phyloP scores from a whole-genome alignment of 2,888 invertebrate genomes.

The Epirrhoe alternata region DNA sequence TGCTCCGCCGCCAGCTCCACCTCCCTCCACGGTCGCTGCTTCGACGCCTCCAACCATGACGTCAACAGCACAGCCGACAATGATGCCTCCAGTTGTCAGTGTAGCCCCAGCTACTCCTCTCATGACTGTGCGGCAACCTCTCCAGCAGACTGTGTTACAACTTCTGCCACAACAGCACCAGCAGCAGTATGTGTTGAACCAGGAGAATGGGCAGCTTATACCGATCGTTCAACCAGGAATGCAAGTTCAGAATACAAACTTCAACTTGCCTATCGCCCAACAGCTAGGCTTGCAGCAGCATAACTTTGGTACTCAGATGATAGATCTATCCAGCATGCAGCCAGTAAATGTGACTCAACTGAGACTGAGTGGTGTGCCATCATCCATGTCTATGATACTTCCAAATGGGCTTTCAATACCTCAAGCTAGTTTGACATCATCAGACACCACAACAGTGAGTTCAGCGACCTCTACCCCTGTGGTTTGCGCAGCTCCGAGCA shows the following conservation, averaged over 20 bases:
- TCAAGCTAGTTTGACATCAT: conserved; percentile 70
- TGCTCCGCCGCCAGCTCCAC: conserved; percentile 66
- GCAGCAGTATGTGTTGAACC: conserved; percentile 79
- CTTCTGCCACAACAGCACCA: conserved; percentile 72
- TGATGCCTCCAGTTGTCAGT: conserved; percentile 74
- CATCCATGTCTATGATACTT: conserved; percentile 80
- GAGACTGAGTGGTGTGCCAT: conserved; percentile 74
- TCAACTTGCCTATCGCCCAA: conserved; percentile 73
- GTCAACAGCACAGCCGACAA: conserved; percentile 63
- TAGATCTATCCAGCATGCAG: conserved; percentile 78
- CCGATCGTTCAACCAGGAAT: conserved; percentile 80
- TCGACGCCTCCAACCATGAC: conserved; percentile 67
- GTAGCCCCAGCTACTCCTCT: conserved; percentile 73
- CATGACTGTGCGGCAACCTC: conserved; percentile 78
- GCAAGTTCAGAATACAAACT: conserved; percentile 76
- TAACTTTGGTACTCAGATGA: conserved; percentile 76
- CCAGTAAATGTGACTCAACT: conserved; percentile 79
- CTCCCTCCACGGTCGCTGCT: conserved; percentile 66
- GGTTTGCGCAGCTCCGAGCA: conserved; percentile 78
- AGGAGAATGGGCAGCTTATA: conserved; percentile 80
- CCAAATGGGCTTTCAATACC: conserved; percentile 75
- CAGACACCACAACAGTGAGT: conserved; percentile 77
- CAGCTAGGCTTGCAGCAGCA: conserved; percentile 71
- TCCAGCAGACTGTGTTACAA: conserved; percentile 65
- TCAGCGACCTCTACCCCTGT: conserved; percentile 76